Conservation (phyloP, 2,888 invertebrate genomes). For the Syrista parreyssii region DNA sequence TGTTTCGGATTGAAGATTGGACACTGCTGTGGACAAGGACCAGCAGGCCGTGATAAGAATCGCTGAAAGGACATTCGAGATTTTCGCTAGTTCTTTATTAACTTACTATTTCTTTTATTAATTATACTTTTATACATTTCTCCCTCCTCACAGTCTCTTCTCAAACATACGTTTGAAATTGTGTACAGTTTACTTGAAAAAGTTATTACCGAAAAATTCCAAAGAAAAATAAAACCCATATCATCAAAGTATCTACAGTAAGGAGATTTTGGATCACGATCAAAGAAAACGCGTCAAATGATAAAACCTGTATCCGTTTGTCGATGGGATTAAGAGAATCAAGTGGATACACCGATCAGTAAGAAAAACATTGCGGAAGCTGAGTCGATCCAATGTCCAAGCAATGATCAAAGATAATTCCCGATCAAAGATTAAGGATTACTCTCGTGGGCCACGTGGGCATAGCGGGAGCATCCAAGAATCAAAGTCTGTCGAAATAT, state of each 20-base stretch:
- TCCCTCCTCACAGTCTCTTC: neutral
- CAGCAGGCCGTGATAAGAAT: neutral
- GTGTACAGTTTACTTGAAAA: neutral
- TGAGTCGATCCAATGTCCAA: constrained; percentile 50
- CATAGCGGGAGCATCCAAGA: constrained; percentile 45
- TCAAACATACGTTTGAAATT: no score
- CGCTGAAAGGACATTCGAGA: neutral
- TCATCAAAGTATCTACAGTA: neutral
- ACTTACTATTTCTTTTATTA: neutral
- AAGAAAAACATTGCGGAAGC: constrained; percentile 43
- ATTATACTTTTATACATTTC: neutral
- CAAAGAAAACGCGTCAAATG: neutral
- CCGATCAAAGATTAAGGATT: constrained; percentile 62
- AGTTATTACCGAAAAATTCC: neutral
- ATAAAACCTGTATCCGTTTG: neutral
- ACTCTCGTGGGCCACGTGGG: constrained; percentile 42
- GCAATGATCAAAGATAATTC: constrained; percentile 62
- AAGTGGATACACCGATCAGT: neutral
- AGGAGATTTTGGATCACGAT: no score
- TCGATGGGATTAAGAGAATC: neutral
- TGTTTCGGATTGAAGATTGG: neutral
- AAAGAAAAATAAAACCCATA: neutral
- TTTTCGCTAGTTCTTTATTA: neutral
- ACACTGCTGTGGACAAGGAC: neutral
- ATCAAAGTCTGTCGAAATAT: constrained; percentile 63